Percentiles rank a stretch among this genome's conserved stretches.
phyloP scores from a whole-genome alignment of 2,888 invertebrate species.

The Chalcosyrphus nemorum region DNA sequence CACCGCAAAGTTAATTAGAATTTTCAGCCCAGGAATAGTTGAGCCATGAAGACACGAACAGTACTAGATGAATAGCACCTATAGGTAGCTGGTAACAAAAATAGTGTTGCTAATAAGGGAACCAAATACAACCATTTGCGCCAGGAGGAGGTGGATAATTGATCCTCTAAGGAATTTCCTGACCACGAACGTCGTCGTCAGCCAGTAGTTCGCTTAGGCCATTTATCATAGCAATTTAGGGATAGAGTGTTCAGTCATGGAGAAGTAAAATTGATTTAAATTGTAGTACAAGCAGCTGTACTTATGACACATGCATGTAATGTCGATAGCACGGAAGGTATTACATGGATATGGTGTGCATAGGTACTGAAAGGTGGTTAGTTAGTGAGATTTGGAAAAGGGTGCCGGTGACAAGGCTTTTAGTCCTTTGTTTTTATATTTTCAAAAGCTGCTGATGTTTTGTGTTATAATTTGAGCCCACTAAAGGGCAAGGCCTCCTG shows the following conservation, averaged over 20 bases:
- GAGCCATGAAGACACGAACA: conserved; percentile 26
- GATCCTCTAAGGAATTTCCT: conserved; percentile 54
- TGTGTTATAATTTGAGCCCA: too few species aligned
- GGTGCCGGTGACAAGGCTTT: too few species aligned
- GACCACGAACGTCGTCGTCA: conserved; percentile 43
- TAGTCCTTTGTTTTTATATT: too few species aligned
- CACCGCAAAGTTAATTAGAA: conserved; percentile 31
- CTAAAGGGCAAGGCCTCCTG: too few species aligned
- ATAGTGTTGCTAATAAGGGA: conserved; percentile 23
- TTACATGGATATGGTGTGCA: not conserved
- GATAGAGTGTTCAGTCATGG: conserved; percentile 50
- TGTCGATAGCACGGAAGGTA: conserved; percentile 39
- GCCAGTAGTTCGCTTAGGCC: conserved; percentile 26
- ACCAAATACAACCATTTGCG: conserved; percentile 26
- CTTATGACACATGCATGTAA: conserved; percentile 64
- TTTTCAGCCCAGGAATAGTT: conserved; percentile 36
- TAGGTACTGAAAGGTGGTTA: not conserved
- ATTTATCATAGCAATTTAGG: conserved; percentile 67
- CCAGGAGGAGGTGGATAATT: conserved; percentile 54
- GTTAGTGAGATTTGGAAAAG: not conserved
- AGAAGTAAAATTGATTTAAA: conserved; percentile 67
- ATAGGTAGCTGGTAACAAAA: not conserved
- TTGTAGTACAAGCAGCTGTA: conserved; percentile 42
- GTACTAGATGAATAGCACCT: not conserved
- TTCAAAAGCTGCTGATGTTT: too few species aligned